Evolutionary conservation across 2,113 vertebrate species (phyloP).

Genomic region (Macquaria australasica): DNA sequence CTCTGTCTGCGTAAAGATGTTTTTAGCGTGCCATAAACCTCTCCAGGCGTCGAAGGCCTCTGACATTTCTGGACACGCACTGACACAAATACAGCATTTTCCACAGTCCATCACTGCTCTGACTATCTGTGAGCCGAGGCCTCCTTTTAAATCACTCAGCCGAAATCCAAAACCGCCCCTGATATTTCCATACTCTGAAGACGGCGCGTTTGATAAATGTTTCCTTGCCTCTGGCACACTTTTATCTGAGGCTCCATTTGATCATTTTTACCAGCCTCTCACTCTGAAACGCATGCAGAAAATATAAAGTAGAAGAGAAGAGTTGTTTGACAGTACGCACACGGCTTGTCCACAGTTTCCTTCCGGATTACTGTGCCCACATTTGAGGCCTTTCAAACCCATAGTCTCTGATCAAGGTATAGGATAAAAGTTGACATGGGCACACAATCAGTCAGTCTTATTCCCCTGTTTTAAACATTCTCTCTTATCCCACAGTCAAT

Average conservation of each 20-base stretch:
- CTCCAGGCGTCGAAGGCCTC: constrained; percentile 38
- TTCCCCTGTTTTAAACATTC: constrained; percentile 43
- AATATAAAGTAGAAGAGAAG: constrained; percentile 8
- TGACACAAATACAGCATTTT: constrained; percentile 56
- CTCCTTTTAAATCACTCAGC: constrained; percentile 54
- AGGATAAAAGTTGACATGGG: constrained; percentile 53
- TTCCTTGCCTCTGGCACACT: constrained; percentile 49
- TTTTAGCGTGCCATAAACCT: constrained; percentile 40
- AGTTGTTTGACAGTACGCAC: constrained; percentile 6
- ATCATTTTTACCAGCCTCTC: constrained; percentile 35
- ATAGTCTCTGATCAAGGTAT: constrained; percentile 20
- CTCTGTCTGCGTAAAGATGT: constrained; percentile 28
- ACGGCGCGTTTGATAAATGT: constrained; percentile 37
- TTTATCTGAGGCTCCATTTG: constrained; percentile 42
- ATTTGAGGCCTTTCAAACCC: constrained; percentile 37
- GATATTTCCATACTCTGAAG: constrained; percentile 48
- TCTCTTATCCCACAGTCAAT: constrained; percentile 44
- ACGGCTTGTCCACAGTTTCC: constrained; percentile 22
- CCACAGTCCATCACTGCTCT: constrained; percentile 47
- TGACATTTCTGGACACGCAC: constrained; percentile 44
- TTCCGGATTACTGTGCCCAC: constrained; percentile 29
- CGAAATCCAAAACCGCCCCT: constrained; percentile 34
- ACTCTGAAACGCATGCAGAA: not conserved
- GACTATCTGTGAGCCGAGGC: constrained; percentile 29
- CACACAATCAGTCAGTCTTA: constrained; percentile 46